phyloP scores from a whole-genome alignment of 2,113 vertebrate genomes.

The Kryptolebias marmoratus region DNA sequence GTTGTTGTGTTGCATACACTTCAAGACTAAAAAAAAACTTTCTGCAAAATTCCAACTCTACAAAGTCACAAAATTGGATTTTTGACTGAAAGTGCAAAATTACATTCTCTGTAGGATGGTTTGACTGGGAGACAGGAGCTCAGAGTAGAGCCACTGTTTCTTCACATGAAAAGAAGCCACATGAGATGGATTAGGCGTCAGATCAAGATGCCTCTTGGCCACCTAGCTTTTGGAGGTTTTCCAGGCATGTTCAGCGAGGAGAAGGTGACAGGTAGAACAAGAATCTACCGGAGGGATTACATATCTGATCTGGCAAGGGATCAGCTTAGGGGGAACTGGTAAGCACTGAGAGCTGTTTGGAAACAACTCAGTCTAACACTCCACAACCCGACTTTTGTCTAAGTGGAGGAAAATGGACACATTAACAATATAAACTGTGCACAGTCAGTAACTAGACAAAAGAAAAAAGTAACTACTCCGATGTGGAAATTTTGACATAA shows the following conservation, averaged over 20 bases:
- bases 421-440: not conserved
- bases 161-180: conserved; percentile 1
- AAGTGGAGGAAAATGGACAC: not conserved
- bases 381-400: not conserved
- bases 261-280: not conserved
- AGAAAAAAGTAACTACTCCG: not conserved
- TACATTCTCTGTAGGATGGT: not conserved
- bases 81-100: not conserved
- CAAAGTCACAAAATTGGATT: not conserved
- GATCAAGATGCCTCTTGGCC: not conserved
- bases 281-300: not conserved
- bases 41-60: no score
- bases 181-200: not conserved
- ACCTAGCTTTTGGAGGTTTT: not conserved
- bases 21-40: no score
- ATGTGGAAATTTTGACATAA: not conserved
- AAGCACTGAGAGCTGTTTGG: not conserved
- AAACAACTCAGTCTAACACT: not conserved
- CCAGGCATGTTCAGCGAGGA: not conserved
- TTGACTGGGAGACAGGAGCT: not conserved
- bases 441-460: not conserved
- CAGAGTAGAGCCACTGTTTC: not conserved
- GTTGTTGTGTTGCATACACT: no score
- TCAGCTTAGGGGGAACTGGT: not conserved
- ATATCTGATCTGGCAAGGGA: not conserved